phyloP scores from a whole-genome alignment of 2,888 invertebrate genomes.

The Polydrusus pterygomalis region DNA sequence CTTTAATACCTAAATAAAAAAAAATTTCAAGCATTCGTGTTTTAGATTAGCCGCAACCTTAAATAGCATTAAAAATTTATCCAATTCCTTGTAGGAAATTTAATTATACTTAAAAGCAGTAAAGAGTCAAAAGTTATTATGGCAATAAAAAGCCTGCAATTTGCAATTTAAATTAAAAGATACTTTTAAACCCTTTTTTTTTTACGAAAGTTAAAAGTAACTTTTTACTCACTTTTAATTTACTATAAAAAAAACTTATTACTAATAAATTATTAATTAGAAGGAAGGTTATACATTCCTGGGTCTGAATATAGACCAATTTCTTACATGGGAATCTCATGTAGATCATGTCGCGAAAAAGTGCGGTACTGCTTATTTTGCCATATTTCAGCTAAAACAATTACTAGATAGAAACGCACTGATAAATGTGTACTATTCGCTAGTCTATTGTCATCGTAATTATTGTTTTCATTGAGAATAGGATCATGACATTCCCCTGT shows the following conservation, averaged over 20 bases:
- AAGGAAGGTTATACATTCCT: no score
- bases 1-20: background rate
- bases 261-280: no score
- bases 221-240: background rate
- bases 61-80: slow-evolving; percentile 5
- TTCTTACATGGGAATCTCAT: no score
- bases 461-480: no score
- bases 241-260: background rate
- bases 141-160: slow-evolving; percentile 6
- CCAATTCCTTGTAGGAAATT: slow-evolving; percentile 9
- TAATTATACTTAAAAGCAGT: background rate
- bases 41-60: slow-evolving; percentile 3
- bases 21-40: slow-evolving; percentile 4
- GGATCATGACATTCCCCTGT: no score
- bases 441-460: no score
- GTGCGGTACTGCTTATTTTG: no score
- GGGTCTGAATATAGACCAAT: no score
- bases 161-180: slow-evolving; percentile 27
- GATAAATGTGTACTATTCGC: no score
- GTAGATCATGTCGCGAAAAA: no score
- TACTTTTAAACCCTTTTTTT: background rate
- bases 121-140: slow-evolving; percentile 7
- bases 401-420: no score
- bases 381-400: no score
- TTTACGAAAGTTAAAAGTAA: background rate